phyloP scores from a whole-genome alignment of 2,797 vertebrate species.

The Alauda arvensis region DNA sequence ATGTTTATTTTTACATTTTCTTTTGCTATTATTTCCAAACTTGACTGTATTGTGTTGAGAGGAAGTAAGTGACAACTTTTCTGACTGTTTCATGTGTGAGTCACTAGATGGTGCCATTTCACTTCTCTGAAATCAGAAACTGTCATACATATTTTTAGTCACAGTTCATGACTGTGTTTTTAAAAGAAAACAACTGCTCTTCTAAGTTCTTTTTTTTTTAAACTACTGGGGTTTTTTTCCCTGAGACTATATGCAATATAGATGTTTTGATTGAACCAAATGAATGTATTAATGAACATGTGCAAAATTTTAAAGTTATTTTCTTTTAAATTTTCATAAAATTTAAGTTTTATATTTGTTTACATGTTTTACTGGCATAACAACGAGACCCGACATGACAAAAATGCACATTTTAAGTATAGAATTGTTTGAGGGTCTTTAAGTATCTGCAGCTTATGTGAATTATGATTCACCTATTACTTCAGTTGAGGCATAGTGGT shows the following conservation, averaged over 20 bases:
- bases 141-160: background rate
- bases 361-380: background rate
- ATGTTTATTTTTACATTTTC: conserved; percentile 19
- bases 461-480: background rate
- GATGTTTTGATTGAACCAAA: background rate
- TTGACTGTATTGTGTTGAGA: background rate
- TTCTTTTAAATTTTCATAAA: background rate
- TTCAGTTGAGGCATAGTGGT: background rate
- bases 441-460: background rate
- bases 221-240: rapidly evolving
- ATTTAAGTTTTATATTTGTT: background rate
- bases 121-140: background rate
- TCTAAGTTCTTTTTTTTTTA: background rate
- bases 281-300: background rate
- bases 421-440: background rate
- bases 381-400: background rate
- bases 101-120: conserved; percentile 49
- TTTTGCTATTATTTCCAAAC: background rate
- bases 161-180: background rate
- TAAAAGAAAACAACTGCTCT: background rate
- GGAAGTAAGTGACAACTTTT: background rate
- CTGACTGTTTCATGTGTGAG: background rate
- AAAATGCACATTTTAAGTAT: background rate
- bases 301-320: background rate
- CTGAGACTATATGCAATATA: background rate